Evolutionary conservation across 2,113 vertebrate genomes (phyloP).

Genomic region (Pseudopodoces humilis): DNA sequence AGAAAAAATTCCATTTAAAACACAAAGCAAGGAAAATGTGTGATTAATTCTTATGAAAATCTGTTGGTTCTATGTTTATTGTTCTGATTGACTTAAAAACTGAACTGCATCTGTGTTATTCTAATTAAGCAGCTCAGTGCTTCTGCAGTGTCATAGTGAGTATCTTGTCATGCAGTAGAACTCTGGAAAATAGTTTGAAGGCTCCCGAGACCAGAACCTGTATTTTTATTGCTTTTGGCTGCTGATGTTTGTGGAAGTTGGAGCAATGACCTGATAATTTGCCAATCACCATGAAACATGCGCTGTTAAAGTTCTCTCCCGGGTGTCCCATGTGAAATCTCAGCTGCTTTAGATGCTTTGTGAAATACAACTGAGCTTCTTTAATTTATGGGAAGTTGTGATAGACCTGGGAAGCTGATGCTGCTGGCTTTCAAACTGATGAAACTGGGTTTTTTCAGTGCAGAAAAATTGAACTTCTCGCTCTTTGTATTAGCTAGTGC

Average conservation of each 20-base stretch:
- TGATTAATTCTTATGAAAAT: neutral
- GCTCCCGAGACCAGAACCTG: constrained; percentile 61
- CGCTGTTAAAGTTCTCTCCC: neutral
- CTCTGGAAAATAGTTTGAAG: constrained; percentile 62
- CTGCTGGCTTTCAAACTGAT: constrained; percentile 27
- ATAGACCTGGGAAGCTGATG: constrained; percentile 18
- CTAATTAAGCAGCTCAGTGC: constrained; percentile 54
- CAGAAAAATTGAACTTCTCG: neutral
- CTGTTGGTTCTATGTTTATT: neutral
- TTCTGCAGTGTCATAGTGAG: neutral
- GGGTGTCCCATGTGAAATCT: constrained; percentile 28
- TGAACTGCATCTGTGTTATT: constrained; percentile 7
- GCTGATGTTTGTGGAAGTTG: constrained; percentile 58
- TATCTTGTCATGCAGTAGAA: constrained; percentile 37
- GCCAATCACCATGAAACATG: constrained; percentile 60
- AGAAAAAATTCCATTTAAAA: neutral
- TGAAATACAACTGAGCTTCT: neutral
- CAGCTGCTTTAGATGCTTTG: neutral
- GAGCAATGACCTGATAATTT: constrained; percentile 68
- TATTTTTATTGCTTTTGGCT: constrained; percentile 67
- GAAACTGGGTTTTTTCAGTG: neutral
- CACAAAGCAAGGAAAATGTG: neutral
- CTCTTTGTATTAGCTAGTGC: neutral
- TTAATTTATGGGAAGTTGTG: neutral
- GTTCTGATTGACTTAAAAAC: constrained; percentile 35